Evolutionary conservation across 2,113 vertebrate species (phyloP), one percentile per base, ranked within the genome.

Genomic region (Eubucco bourcierii): DNA sequence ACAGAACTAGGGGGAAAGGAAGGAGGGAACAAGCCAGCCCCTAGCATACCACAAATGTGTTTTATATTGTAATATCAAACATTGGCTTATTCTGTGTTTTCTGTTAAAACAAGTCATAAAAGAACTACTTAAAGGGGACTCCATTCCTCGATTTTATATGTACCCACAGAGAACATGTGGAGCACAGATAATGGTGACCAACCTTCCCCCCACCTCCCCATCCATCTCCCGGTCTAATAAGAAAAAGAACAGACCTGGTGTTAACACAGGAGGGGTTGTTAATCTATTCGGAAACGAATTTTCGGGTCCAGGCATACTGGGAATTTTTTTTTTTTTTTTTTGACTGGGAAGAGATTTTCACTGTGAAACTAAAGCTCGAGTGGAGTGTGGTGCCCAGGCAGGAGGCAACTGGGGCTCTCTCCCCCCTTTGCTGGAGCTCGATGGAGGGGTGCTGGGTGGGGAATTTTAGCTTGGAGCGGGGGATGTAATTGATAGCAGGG

Each of bases 151-250:
- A 88, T 86, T 91, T 96, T 95, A 97, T 91, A 95, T 93, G 95
- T 96, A 95, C 91, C 96, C 96, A 94, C 96, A 79, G 90, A 85
- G 95, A 95, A 96, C 97, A 98, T 96, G 96, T 97, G 97, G 96
- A 95, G 95, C 0, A 60, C 97, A 97, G 97, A 97, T 96, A 97
- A 97, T 20, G 95, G 95, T 88, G 90, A 50, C 94, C 95, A 93
- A 80, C 90, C 95, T 95, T 59, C 90, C 93, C 87, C 59, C 78
- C 92, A 39, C 28, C 2, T 6, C 88, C 93, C 74, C 88, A 93
- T 80, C 93, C 94, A 94, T 96, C 96, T 96, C 92, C 50, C 20
- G 3, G 94, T 96, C 95, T 97, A 97, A 97, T 84, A 85, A 96
- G 96, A 96, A 88, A 89, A 93, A 93, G 95, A 97, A 72, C 95